phyloP scores from a whole-genome alignment of 2,888 invertebrate species.

The Pristionchus arcanus region DNA sequence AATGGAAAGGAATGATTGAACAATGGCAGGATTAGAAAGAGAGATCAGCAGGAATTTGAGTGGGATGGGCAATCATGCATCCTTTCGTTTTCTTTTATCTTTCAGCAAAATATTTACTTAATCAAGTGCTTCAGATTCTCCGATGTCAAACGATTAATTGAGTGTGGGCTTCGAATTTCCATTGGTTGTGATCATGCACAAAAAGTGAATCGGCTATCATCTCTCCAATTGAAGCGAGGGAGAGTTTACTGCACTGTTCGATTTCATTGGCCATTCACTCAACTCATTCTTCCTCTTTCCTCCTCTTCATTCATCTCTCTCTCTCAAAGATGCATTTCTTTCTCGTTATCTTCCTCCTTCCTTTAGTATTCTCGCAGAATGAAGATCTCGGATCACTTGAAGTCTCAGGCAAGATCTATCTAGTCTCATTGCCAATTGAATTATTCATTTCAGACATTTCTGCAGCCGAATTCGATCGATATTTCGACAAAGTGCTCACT shows the following conservation, averaged over 20 bases:
- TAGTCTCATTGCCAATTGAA: background rate
- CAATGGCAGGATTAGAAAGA: conserved; percentile 10
- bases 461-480: conserved; percentile 1
- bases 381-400: background rate
- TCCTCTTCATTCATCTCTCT: background rate
- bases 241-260: background rate
- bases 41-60: background rate
- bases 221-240: background rate
- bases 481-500: background rate
- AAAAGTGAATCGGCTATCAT: conserved; percentile 16
- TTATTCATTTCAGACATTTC: background rate
- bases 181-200: background rate
- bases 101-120: background rate
- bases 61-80: background rate
- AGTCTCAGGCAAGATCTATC: background rate
- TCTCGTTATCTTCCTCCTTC: background rate
- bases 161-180: background rate
- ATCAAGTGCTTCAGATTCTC: background rate
- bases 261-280: background rate
- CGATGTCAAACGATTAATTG: background rate
- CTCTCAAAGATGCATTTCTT: background rate
- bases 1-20: conserved; percentile 21
- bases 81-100: background rate
- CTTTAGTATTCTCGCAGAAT: background rate
- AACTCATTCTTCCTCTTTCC: conserved; percentile 10